phyloP scores from a whole-genome alignment of 30 jellyfish, hydroid and myxozoan genomes.

The Clytia hemisphaerica region DNA sequence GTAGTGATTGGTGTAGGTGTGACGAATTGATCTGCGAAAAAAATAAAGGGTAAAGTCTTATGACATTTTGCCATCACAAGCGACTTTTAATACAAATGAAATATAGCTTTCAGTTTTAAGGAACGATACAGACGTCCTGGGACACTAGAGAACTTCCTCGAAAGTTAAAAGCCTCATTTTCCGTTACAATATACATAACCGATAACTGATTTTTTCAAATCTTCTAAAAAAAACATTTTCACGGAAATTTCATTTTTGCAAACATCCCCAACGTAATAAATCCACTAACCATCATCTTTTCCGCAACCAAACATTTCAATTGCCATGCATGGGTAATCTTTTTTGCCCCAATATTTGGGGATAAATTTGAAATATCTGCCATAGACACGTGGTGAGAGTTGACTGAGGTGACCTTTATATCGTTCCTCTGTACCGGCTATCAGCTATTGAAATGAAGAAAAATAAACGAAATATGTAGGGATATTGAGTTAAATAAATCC shows the following conservation, averaged over 20 bases:
- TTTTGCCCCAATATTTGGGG: conserved; percentile 9
- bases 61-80: neutral
- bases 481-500: too few relatives aligned
- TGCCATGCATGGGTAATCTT: conserved; percentile 25
- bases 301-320: conserved; percentile 45
- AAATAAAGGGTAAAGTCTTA: neutral
- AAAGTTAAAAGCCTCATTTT: neutral
- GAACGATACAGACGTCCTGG: too few relatives aligned
- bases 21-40: conserved; percentile 17
- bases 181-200: neutral
- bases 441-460: too few relatives aligned
- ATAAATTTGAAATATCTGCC: conserved; percentile 19
- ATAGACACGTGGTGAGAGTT: conserved; percentile 2
- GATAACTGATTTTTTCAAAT: too few relatives aligned
- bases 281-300: conserved; percentile 26
- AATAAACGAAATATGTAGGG: too few relatives aligned
- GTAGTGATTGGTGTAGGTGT: conserved; percentile 64
- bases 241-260: too few relatives aligned
- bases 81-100: neutral
- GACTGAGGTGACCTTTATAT: neutral
- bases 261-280: too few relatives aligned
- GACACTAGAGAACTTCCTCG: neutral
- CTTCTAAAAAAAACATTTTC: too few relatives aligned
- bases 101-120: neutral
- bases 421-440: too few relatives aligned